Evolutionary conservation across 2,888 invertebrate genomes (phyloP).

Genomic region (Amiota communis): DNA sequence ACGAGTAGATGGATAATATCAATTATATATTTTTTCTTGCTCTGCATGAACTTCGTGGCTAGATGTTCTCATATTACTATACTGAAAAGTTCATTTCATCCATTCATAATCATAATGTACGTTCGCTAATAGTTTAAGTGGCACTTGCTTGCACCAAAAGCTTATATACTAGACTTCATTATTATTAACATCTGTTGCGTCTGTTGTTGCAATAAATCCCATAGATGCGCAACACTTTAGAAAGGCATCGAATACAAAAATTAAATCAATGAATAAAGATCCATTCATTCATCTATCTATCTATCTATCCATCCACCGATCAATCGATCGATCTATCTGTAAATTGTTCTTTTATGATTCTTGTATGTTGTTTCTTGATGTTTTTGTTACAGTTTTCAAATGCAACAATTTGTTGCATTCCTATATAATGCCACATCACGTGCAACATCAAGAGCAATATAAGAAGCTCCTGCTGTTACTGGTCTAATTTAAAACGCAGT

Average conservation of each 20-base stretch:
- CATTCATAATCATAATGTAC: neutral
- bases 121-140: conserved; percentile 18
- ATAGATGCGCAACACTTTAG: conserved; percentile 1
- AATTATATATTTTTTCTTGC: too few relatives aligned
- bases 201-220: too few relatives aligned
- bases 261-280: too few relatives aligned
- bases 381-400: conserved; percentile 22
- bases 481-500: conserved; percentile 16
- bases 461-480: conserved; percentile 32
- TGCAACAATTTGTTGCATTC: conserved; percentile 25
- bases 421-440: conserved; percentile 30
- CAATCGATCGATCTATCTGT: neutral
- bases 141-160: neutral
- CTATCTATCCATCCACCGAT: neutral
- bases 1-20: too few relatives aligned
- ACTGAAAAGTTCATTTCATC: too few relatives aligned
- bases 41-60: neutral
- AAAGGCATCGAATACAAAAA: neutral
- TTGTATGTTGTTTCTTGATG: neutral
- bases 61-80: too few relatives aligned
- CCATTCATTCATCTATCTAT: neutral
- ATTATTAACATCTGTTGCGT: neutral
- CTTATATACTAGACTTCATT: neutral
- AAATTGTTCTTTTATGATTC: neutral
- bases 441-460: conserved; percentile 34